Base-by-base conservation (phyloP, 37 sponge, comb jelly and placozoan species). In the Amphimedon queenslandica region DNA sequence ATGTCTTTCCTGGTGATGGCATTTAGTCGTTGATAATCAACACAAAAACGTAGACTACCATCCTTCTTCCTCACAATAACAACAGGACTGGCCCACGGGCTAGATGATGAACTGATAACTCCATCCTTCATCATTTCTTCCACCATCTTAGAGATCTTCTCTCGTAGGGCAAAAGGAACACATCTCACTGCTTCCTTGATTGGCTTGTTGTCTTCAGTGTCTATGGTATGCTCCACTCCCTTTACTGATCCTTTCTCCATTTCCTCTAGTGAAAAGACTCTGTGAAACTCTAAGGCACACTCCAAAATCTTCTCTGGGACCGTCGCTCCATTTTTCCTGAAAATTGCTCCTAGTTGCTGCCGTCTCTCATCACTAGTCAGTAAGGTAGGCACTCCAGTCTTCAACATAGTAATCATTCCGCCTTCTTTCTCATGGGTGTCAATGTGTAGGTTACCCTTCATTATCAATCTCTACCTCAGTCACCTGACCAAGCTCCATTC, bases 11-110 rank as follows among this genome's bases (percentile, higher is more conserved):
- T 6, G 4, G 75, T 74, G 34, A 74, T 31, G 4, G 61, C 20
- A 64, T 74, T 74, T 61, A 61, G 33, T 31, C n/a, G 10, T 61
- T 13, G 36, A 31, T 74, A 74, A 64, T 74, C 75, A 33, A 74
- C 61, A 40, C 71, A 70, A 40, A 70, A 70, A 28, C 43, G 43
- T 24, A 42, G 41, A 21, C 28, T 25, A 4, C 75, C 75, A 36
- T 74, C 63, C 63, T 63, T 74, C 60, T 74, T 57, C 40, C 16
- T 57, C 2, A 74, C 75, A 24, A 74, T 61, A n/a, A 74, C 75
- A 18, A 71, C 72, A 2, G 75, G 63, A 13, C 75, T 70, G 2
- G 71, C 4, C 71, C 71, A 70, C 5, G 75, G 75, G 13, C 40
- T 37, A 2, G 8, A 21, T 4, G 75, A 74, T 63, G 37, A n/a